Base-by-base conservation (phyloP, 92 coral and sea anemone species). In the Zoanthus gigantus region DNA sequence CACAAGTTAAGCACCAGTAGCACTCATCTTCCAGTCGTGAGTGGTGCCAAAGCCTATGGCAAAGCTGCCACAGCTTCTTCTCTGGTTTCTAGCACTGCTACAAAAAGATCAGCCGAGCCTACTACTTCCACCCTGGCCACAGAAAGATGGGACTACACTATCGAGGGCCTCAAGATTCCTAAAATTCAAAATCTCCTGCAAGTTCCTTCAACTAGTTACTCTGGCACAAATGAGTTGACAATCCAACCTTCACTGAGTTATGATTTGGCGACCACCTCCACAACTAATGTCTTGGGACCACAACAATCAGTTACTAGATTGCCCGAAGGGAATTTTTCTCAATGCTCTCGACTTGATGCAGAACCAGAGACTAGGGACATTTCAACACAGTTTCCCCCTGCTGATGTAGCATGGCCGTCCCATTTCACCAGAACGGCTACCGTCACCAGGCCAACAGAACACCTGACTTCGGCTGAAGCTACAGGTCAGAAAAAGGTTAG, bases 101-200 rank as follows among this genome's bases (percentile, higher is more conserved):
- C 74, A 9, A 69, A 29, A 44, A 11, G 46, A 31, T 34, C 46
- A 12, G 17, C 32, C 17, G 74, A 30, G 47, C 45, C 42, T 30
- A 5, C 16, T 30, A 12, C 69, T 16, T 17, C 74, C 46, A 69
- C 18, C 63, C 2, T 29, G 9, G 8, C 63, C 7, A 18, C 63
- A 76, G 80, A 28, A 29, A 9, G 37, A 12, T 76, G 44, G 42
- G 48, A 52, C 23, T 76, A 76, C 28, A 76, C 80, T n/a, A 6
- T 76, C n/a, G 80, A 76, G 28, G 80, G 80, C 61, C 80, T 76
- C 4, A 76, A 53, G 80, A 76, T 76, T 30, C 80, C 80, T 12
- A 76, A 30, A 15, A 76, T 76, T 77, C 47, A 29, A 13, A 34
- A 77, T 11, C 6, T 48, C 47, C 16, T 77, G 28, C 30, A 16